phyloP scores from a whole-genome alignment of 2,888 invertebrate species.

The Drosophila bunnanda region DNA sequence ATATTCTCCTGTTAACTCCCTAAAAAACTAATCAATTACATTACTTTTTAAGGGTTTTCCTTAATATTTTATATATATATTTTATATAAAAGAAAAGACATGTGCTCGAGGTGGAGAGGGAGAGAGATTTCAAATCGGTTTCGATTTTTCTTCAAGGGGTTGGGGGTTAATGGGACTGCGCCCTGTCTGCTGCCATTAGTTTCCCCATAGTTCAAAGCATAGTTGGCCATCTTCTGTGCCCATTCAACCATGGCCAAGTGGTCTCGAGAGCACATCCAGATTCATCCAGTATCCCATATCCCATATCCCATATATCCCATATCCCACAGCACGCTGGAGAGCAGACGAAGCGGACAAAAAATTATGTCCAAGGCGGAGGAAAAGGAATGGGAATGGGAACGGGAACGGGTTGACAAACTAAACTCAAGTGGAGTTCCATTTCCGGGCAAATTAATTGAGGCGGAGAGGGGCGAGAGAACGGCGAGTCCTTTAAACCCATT shows the following conservation, averaged over 20 bases:
- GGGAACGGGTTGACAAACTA: constrained; percentile 76
- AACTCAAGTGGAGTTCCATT: constrained; percentile 62
- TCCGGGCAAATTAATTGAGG: constrained; percentile 77
- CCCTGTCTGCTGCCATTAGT: constrained; percentile 65
- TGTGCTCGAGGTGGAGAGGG: neutral
- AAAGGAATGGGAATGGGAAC: constrained; percentile 48
- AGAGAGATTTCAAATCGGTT: neutral
- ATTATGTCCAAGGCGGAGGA: constrained; percentile 37
- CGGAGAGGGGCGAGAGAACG: neutral
- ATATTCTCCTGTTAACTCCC: neutral
- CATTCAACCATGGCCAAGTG: constrained; percentile 69
- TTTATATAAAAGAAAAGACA: too few species aligned
- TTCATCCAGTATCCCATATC: constrained; percentile 8
- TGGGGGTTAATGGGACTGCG: constrained; percentile 11
- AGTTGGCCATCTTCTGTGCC: constrained; percentile 66
- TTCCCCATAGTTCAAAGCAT: constrained; percentile 76
- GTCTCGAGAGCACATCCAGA: constrained; percentile 39
- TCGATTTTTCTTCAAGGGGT: neutral
- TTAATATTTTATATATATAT: neutral
- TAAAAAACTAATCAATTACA: neutral
- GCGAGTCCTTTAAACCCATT: constrained; percentile 18
- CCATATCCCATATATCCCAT: constrained; percentile 9
- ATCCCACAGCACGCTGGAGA: constrained; percentile 3
- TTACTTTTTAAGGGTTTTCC: neutral
- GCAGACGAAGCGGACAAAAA: constrained; percentile 75